Base-by-base conservation (phyloP, 1,140 invertebrate species). In the Oppia nitens region DNA sequence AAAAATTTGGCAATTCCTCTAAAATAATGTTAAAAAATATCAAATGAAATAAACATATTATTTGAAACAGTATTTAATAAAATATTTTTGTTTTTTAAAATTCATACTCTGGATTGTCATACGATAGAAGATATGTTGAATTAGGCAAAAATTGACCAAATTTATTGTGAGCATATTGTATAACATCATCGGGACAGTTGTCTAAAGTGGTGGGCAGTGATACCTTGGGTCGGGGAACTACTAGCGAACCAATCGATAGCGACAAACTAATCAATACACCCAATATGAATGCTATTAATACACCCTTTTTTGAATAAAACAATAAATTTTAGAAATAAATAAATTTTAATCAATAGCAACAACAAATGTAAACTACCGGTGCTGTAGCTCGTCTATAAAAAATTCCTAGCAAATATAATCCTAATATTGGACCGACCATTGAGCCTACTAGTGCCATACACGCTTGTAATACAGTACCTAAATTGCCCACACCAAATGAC, bases 321-420 rank as follows among this genome's bases (percentile, higher is more conserved):
- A 29, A 54, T 25, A 12, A 27, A 29, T 27, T n/a, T n/a, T n/a
- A n/a, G n/a, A n/a, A n/a, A n/a, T n/a, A n/a, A n/a, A n/a, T n/a
- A n/a, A n/a, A n/a, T n/a, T n/a, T n/a, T n/a, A 17, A 11, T 12
- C 20, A n/a, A 4, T 4, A 6, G 51, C 47, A 32, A n/a, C n/a
- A n/a, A n/a, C n/a, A n/a, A n/a, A n/a, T n/a, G n/a, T n/a, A 27
- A 83, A 82, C 66, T 72, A n/a, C n/a, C n/a, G n/a, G 75, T 9
- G 79, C 73, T 66, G 84, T 85, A 0, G 80, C 78, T 72, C 75
- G 78, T 0, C 83, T 83, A 47, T 83, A 78, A 64, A 86, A 82
- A 71, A 87, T 79, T 53, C 84, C 85, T 40, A 87, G 72, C 1
- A 81, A 80, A 65, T 87, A 87, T 6, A 86, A 74, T 2, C 83